Percentiles rank a stretch among this genome's conserved stretches.
These are phyloP conservation scores for Anthopleura sola DNA, from an alignment of 64 coral and sea anemone species.

Conservation along the genomic window DNA sequence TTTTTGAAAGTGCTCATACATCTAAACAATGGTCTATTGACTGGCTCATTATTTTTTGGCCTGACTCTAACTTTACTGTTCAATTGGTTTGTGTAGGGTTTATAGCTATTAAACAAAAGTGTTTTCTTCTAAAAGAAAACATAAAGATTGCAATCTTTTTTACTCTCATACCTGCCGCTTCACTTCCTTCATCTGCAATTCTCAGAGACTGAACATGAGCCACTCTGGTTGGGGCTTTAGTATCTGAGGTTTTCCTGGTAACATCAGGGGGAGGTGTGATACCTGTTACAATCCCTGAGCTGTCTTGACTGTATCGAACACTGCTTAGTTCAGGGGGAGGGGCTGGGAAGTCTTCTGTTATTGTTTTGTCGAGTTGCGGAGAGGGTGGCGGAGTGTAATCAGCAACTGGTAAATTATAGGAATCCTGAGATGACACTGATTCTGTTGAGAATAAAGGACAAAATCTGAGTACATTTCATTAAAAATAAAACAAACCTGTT, in stretches of 20 bases:
- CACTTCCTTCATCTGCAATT: constrained; percentile 9
- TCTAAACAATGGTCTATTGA: too few species aligned
- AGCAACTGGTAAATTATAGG: constrained; percentile 54
- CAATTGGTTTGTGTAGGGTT: too few species aligned
- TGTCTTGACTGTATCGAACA: constrained; percentile 33
- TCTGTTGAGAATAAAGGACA: constrained; percentile 13
- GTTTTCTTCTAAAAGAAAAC: not conserved
- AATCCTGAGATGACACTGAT: constrained; percentile 44
- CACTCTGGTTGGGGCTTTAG: constrained; percentile 62
- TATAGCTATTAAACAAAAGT: too few species aligned
- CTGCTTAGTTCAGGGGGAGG: constrained; percentile 56
- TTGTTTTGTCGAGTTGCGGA: constrained; percentile 25
- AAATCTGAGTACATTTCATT: not conserved
- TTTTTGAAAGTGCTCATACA: too few species aligned
- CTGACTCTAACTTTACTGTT: too few species aligned
- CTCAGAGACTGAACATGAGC: constrained; percentile 66
- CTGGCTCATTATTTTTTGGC: too few species aligned
- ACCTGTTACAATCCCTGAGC: constrained; percentile 51
- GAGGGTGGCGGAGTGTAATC: constrained; percentile 87
- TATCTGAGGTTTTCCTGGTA: constrained; percentile 50
- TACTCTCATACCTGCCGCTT: not conserved
- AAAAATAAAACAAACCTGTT: too few species aligned
- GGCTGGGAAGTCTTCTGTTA: constrained; percentile 71
- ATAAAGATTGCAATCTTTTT: not conserved
- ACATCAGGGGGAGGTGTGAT: constrained; percentile 76